These are phyloP conservation scores for Porites australiensis DNA, from an alignment of 64 coral and sea anemone species.

Conservation along the genomic window DNA sequence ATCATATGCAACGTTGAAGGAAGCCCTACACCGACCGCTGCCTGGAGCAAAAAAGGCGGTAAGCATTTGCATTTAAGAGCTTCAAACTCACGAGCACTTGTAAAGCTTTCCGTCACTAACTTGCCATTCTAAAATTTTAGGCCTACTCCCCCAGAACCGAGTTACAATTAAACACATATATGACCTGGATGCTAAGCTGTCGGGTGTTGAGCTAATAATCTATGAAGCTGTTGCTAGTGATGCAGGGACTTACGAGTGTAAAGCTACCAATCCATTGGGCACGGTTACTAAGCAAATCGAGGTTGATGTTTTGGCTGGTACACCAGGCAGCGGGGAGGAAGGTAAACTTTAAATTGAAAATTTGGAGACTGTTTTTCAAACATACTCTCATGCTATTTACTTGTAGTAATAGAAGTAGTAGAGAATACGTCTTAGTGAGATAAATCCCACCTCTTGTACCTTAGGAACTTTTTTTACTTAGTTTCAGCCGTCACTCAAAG, in stretches of 20 bases:
- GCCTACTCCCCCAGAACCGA: neutral
- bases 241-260: conserved; percentile 57
- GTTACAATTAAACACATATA: neutral
- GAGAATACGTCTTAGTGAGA: too few species aligned
- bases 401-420: too few species aligned
- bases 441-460: too few species aligned
- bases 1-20: conserved; percentile 73
- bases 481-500: too few species aligned
- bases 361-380: too few species aligned
- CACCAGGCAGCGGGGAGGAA: neutral
- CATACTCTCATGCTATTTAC: too few species aligned
- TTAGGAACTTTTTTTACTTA: too few species aligned
- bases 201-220: conserved; percentile 51
- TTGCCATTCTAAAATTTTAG: neutral
- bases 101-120: neutral
- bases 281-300: conserved; percentile 25
- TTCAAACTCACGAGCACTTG: too few species aligned
- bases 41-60: conserved; percentile 50
- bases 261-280: conserved; percentile 29
- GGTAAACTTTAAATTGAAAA: neutral
- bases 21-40: conserved; percentile 53
- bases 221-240: conserved; percentile 23
- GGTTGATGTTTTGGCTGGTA: neutral
- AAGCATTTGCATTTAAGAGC: neutral
- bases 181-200: conserved; percentile 38